Conservation (phyloP, 2,888 invertebrate genomes). For the Laspeyria flexula region DNA sequence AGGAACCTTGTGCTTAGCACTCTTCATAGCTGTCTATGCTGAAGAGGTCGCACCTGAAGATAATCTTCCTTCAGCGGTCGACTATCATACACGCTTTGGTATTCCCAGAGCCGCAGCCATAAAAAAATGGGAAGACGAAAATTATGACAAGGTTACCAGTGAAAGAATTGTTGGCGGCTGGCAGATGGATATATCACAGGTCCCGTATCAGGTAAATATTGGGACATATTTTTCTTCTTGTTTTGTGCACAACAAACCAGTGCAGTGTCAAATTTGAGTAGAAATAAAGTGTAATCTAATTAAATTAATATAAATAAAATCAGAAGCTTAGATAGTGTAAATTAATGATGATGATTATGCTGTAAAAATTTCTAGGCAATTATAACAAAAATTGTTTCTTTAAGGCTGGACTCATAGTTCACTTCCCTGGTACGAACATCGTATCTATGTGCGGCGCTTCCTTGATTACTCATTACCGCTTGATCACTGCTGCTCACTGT, state of each 20-base stretch:
- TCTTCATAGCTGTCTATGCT: conserved; percentile 10
- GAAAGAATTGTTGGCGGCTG: conserved; percentile 62
- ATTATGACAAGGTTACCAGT: conserved; percentile 10
- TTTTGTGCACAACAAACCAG: too few species aligned
- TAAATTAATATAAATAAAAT: too few species aligned
- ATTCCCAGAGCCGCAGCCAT: conserved; percentile 56
- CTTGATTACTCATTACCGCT: conserved; percentile 40
- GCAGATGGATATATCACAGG: conserved; percentile 48
- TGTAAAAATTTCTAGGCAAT: too few species aligned
- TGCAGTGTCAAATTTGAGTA: too few species aligned
- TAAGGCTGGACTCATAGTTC: conserved; percentile 28
- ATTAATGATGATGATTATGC: too few species aligned
- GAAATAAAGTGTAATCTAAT: too few species aligned
- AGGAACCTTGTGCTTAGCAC: conserved; percentile 9
- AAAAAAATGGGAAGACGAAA: conserved; percentile 49
- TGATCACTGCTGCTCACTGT: conserved; percentile 55
- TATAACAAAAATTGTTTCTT: too few species aligned
- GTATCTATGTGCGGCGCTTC: conserved; percentile 27
- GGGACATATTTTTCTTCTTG: too few species aligned
- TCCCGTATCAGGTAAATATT: conserved; percentile 66
- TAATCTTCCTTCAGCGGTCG: conserved; percentile 1
- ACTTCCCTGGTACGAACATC: conserved; percentile 4
- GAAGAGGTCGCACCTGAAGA: background rate
- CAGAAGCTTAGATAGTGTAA: too few species aligned
- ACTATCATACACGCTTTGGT: conserved; percentile 47